phyloP scores from a whole-genome alignment of 2,888 invertebrate species.

The Autographa pulchrina region DNA sequence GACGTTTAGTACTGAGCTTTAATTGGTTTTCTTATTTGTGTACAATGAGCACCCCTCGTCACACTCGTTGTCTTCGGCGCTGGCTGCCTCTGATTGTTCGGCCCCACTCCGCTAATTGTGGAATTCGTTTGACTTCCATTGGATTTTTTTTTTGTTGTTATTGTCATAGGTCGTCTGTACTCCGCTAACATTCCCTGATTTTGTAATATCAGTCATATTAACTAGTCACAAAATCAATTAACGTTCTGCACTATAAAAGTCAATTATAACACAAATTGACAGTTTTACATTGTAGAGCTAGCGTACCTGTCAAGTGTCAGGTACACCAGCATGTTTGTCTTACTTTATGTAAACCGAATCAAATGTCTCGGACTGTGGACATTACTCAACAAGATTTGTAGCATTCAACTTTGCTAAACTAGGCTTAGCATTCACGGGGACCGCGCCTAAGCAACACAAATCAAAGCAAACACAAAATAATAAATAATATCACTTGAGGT shows the following conservation, averaged over 20 bases:
- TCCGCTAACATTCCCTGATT: not conserved
- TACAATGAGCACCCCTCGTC: slow-evolving; percentile 63
- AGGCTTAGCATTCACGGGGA: slow-evolving; percentile 3
- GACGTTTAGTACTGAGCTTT: slow-evolving; percentile 73
- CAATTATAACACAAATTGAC: not conserved
- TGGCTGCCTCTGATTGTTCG: slow-evolving; percentile 39
- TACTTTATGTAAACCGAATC: not conserved
- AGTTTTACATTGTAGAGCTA: not conserved
- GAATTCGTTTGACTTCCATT: slow-evolving; percentile 37
- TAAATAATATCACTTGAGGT: slow-evolving; percentile 49
- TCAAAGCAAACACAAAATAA: slow-evolving; percentile 50
- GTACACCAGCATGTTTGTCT: not conserved
- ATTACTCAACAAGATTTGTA: not conserved
- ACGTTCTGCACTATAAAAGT: no score
- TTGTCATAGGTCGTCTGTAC: not conserved
- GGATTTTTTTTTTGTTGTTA: slow-evolving; percentile 42
- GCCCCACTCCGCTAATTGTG: slow-evolving; percentile 48
- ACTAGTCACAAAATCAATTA: not conserved
- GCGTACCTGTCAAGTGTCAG: not conserved
- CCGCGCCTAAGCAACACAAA: slow-evolving; percentile 19
- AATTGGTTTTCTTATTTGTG: slow-evolving; percentile 78
- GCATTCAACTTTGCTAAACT: slow-evolving; percentile 6
- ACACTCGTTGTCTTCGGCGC: slow-evolving; percentile 47
- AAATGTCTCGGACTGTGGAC: not conserved
- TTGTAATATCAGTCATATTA: not conserved